Evolutionary conservation across 2,113 vertebrate genomes (phyloP).

Genomic region (Corythoichthys haematopterus): DNA sequence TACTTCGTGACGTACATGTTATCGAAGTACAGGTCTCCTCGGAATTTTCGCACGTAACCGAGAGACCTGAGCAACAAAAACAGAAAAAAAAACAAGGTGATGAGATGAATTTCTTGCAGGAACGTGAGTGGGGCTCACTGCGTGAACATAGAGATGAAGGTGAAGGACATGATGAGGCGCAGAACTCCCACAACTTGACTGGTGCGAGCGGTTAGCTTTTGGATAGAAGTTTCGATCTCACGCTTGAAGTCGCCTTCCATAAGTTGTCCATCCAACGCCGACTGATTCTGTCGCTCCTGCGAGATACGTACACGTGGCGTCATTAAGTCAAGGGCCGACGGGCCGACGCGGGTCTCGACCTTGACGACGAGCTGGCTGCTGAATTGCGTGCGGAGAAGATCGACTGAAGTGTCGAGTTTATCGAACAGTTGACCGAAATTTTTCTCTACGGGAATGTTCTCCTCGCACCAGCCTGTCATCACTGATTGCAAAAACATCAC

Average conservation of each 20-base stretch:
- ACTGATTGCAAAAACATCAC: slow-evolving; percentile 50
- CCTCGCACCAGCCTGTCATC: slow-evolving; percentile 75
- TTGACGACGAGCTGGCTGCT: slow-evolving; percentile 54
- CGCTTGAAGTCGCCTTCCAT: slow-evolving; percentile 28
- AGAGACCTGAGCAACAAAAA: slow-evolving; percentile 27
- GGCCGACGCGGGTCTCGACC: slow-evolving; percentile 48
- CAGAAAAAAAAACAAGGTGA: not conserved
- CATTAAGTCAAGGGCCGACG: not conserved
- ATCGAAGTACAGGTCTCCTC: slow-evolving; percentile 47
- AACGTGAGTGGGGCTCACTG: slow-evolving; percentile 19
- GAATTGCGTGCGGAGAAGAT: slow-evolving; percentile 73
- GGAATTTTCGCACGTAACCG: slow-evolving; percentile 36
- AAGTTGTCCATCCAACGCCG: slow-evolving; percentile 11
- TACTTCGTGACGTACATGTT: slow-evolving; percentile 56
- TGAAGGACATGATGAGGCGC: slow-evolving; percentile 41
- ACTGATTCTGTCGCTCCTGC: slow-evolving; percentile 43
- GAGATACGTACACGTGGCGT: not conserved
- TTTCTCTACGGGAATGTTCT: slow-evolving; percentile 80
- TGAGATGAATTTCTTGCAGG: not conserved
- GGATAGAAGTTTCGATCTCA: slow-evolving; percentile 10
- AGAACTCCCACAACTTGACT: slow-evolving; percentile 12
- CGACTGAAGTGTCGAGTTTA: slow-evolving; percentile 71
- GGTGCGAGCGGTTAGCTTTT: not conserved
- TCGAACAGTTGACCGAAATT: slow-evolving; percentile 85
- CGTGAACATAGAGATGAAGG: slow-evolving; percentile 50